A percentile compares a stretch with the other conserved stretches of the same genome.
Evolutionary conservation across 2,888 invertebrate genomes (phyloP).

Genomic region (Tineola bisselliella): DNA sequence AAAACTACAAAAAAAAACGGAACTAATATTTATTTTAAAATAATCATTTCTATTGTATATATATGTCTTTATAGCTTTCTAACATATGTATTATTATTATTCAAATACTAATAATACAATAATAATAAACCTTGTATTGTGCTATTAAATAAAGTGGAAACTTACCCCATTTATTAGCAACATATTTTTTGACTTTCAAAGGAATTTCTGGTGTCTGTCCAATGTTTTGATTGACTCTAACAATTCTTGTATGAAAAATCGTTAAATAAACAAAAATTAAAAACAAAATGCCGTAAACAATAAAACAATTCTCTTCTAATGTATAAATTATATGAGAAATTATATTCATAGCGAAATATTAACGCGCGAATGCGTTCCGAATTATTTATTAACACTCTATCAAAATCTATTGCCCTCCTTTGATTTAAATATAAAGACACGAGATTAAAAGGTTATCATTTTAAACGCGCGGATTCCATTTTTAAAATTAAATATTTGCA

Average conservation of each 20-base stretch:
- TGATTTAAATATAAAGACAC: background rate
- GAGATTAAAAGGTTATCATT: background rate
- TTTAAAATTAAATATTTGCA: background rate
- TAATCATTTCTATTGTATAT: too few species aligned
- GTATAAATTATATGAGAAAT: slow-evolving; percentile 50
- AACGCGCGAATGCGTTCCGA: background rate
- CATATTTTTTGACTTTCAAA: slow-evolving; percentile 34
- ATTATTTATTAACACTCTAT: background rate
- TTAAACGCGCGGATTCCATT: background rate
- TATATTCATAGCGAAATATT: slow-evolving; percentile 44
- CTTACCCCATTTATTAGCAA: slow-evolving; percentile 23
- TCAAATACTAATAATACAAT: too few species aligned
- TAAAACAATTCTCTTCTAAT: slow-evolving; percentile 53
- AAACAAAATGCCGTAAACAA: slow-evolving; percentile 45
- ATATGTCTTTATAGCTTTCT: too few species aligned
- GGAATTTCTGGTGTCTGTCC: background rate
- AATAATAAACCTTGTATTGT: too few species aligned
- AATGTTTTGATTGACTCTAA: background rate
- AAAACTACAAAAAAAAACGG: too few species aligned
- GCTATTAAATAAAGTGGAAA: background rate
- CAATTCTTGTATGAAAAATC: slow-evolving; percentile 40
- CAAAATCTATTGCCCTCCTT: too few species aligned
- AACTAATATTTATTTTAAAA: too few species aligned
- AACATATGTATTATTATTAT: too few species aligned
- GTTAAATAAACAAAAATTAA: slow-evolving; percentile 48